phyloP scores from a whole-genome alignment of 2,888 invertebrate species.

The Abrostola triplasia region DNA sequence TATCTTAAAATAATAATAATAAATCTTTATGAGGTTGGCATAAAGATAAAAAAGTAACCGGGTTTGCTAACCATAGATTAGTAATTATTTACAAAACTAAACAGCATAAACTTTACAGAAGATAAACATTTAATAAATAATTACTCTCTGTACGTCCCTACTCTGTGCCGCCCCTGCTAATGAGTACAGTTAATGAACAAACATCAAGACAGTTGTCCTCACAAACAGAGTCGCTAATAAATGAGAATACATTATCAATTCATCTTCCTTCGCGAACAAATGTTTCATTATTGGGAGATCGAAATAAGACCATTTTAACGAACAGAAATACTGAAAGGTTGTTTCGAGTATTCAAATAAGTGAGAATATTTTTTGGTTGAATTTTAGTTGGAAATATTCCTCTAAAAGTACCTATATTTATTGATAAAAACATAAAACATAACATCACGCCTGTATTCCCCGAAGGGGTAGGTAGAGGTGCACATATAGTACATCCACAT shows the following conservation, averaged over 20 bases:
- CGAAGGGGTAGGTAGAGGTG: too few species aligned
- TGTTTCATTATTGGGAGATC: constrained; percentile 27
- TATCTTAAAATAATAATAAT: too few species aligned
- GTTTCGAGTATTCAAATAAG: neutral
- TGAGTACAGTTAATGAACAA: constrained; percentile 69
- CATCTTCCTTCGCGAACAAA: constrained; percentile 16
- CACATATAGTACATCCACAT: too few species aligned
- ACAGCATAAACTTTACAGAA: neutral
- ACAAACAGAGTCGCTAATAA: constrained; percentile 60
- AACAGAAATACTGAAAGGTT: neutral
- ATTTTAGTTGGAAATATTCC: neutral
- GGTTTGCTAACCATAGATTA: too few species aligned
- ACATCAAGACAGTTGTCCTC: constrained; percentile 54
- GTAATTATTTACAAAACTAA: too few species aligned
- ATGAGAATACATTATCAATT: constrained; percentile 50
- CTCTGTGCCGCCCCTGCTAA: constrained; percentile 56
- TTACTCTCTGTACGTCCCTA: constrained; percentile 18
- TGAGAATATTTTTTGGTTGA: neutral
- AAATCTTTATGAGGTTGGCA: too few species aligned
- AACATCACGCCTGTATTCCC: too few species aligned
- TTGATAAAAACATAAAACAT: too few species aligned
- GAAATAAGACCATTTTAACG: constrained; percentile 41
- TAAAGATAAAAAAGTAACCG: too few species aligned
- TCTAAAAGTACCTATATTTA: too few species aligned
- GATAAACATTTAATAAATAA: neutral